Percentiles rank a stretch among this genome's conserved stretches.
Conservation (phyloP, 2,113 vertebrate species). For the Nestor notabilis region DNA sequence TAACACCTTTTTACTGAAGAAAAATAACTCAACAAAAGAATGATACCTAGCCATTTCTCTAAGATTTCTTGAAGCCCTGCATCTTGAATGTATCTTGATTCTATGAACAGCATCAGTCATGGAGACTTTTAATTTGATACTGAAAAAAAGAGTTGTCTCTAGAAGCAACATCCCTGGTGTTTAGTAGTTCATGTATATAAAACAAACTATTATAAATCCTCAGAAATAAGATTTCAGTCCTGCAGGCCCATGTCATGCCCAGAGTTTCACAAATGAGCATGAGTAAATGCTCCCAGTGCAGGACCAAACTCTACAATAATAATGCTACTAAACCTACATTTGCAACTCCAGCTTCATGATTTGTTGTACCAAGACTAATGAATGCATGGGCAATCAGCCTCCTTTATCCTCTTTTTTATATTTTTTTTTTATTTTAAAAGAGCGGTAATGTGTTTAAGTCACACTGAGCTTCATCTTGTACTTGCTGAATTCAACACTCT, state of each 20-base stretch:
- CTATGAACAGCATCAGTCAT: background rate
- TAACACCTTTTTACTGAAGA: background rate
- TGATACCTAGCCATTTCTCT: background rate
- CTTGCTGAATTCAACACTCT: background rate
- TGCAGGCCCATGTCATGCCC: background rate
- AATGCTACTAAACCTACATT: background rate
- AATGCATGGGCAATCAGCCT: background rate
- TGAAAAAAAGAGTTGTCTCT: background rate
- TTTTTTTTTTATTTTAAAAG: background rate
- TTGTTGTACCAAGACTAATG: background rate
- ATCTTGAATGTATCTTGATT: background rate
- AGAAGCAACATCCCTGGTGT: background rate
- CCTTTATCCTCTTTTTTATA: background rate
- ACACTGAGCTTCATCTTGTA: background rate
- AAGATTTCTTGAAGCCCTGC: background rate
- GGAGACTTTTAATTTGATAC: background rate
- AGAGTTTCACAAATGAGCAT: background rate
- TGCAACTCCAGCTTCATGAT: background rate
- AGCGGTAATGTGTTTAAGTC: background rate
- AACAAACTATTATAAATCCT: background rate
- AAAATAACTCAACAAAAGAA: background rate
- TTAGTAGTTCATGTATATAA: background rate
- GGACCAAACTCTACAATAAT: background rate
- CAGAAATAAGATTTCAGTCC: background rate
- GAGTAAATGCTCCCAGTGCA: background rate